Percentiles rank a stretch among this genome's conserved stretches.
phyloP scores from a whole-genome alignment of 1,140 invertebrate species.

The Drosophila novamexicana region DNA sequence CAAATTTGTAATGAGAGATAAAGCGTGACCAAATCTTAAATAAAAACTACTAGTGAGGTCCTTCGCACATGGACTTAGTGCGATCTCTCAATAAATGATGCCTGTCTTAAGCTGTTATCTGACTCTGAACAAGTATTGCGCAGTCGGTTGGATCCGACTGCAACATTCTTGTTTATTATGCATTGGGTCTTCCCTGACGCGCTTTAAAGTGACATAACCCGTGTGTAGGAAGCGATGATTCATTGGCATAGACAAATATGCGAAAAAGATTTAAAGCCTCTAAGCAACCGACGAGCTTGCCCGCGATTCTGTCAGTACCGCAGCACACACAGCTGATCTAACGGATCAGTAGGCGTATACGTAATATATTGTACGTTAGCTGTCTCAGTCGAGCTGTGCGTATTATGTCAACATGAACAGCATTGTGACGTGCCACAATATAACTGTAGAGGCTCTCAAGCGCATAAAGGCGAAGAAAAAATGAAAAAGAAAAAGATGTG shows the following conservation, averaged over 20 bases:
- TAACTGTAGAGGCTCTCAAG: conserved; percentile 21
- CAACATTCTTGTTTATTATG: conserved; percentile 1
- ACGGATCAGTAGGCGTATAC: conserved; percentile 34
- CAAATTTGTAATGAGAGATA: too few species aligned
- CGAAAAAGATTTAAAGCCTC: neutral
- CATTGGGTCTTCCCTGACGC: conserved; percentile 20
- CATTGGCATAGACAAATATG: neutral
- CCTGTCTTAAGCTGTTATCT: neutral
- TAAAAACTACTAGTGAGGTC: too few species aligned
- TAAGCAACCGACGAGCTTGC: neutral
- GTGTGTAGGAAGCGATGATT: neutral
- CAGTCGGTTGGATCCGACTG: neutral
- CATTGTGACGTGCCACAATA: conserved; percentile 9
- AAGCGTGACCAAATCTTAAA: too few species aligned
- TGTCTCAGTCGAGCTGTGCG: conserved; percentile 12
- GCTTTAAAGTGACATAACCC: conserved; percentile 28
- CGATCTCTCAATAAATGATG: too few species aligned
- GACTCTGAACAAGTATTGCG: neutral
- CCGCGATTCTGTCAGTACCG: conserved; percentile 10
- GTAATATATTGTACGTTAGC: conserved; percentile 22
- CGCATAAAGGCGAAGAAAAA: conserved; percentile 5
- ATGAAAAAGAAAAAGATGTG: conserved; percentile 17
- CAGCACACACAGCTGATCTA: neutral
- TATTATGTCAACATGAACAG: conserved; percentile 40
- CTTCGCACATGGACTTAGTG: too few species aligned